Percentiles rank a stretch among this genome's conserved stretches.
Evolutionary conservation across 2,797 vertebrate species (phyloP).

Genomic region (Echeneis naucrates): DNA sequence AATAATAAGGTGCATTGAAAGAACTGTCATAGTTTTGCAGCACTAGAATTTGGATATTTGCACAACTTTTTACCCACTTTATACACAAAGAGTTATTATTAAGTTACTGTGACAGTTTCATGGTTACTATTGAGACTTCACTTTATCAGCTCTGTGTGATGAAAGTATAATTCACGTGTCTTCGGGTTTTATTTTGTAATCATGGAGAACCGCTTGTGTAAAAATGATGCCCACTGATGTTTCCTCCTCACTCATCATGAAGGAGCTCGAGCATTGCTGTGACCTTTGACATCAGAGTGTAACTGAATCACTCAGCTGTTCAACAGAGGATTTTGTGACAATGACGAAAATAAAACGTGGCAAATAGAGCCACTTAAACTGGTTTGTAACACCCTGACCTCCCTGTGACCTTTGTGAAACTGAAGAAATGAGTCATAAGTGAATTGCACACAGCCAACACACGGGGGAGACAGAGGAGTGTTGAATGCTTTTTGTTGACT

Average conservation of each 20-base stretch:
- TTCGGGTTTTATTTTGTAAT: neutral
- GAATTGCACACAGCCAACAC: slow-evolving; percentile 27
- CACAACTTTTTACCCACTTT: neutral
- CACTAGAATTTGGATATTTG: too few species aligned
- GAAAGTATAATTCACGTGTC: neutral
- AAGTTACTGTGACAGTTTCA: neutral
- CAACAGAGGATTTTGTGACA: slow-evolving; percentile 10
- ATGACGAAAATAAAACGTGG: neutral
- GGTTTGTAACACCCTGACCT: neutral
- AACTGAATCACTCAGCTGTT: slow-evolving; percentile 30
- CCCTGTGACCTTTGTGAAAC: neutral
- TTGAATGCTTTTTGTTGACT: neutral
- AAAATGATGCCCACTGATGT: neutral
- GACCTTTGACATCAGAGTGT: neutral
- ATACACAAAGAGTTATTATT: neutral
- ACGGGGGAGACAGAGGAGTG: slow-evolving; percentile 20
- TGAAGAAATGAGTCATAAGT: slow-evolving; percentile 35
- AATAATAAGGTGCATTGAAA: too few species aligned
- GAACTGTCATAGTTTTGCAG: too few species aligned
- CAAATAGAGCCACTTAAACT: neutral
- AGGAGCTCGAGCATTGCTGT: neutral
- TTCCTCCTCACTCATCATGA: neutral
- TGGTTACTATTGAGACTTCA: too few species aligned
- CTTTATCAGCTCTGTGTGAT: neutral
- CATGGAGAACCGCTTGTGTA: neutral